Evolutionary conservation across 2,797 vertebrate genomes (phyloP).

Genomic region (Paedocypris micromegethes): DNA sequence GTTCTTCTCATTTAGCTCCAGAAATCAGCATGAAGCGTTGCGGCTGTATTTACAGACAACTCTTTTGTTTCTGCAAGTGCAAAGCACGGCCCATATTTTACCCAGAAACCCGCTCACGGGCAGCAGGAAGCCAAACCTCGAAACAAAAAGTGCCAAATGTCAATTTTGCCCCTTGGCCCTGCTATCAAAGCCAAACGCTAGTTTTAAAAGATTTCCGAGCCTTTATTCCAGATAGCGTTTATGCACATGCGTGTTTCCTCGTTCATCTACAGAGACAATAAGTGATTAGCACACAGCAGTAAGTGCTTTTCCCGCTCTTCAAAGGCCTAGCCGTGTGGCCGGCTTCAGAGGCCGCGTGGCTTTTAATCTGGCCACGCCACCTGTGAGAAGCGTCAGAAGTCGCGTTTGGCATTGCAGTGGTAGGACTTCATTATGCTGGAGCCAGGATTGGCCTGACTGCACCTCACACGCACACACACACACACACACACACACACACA

Average conservation of each 20-base stretch:
- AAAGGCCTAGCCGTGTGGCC: constrained; percentile 50
- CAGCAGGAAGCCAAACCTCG: constrained; percentile 12
- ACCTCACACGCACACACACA: constrained; percentile 57
- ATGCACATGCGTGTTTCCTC: constrained; percentile 55
- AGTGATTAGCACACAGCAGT: constrained; percentile 59
- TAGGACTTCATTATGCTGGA: constrained; percentile 66
- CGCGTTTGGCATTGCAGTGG: constrained; percentile 62
- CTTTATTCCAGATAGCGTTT: constrained; percentile 44
- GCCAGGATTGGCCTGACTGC: constrained; percentile 63
- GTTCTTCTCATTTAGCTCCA: constrained; percentile 34
- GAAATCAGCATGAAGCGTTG: constrained; percentile 39
- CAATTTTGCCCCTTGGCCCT: constrained; percentile 53
- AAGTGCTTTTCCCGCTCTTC: constrained; percentile 53
- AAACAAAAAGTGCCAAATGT: constrained; percentile 35
- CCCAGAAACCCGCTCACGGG: constrained; percentile 28
- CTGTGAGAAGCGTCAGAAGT: constrained; percentile 72
- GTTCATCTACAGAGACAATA: constrained; percentile 63
- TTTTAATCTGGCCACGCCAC: constrained; percentile 71
- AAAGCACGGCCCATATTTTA: constrained; percentile 22
- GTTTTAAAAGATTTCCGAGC: constrained; percentile 46
- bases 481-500: too few relatives aligned
- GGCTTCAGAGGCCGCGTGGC: constrained; percentile 57
- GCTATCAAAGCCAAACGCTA: constrained; percentile 55
- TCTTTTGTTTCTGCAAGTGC: constrained; percentile 14
- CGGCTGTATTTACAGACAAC: constrained; percentile 29